Conservation (phyloP, 2,797 vertebrate genomes). For the Helarctos malayanus region DNA sequence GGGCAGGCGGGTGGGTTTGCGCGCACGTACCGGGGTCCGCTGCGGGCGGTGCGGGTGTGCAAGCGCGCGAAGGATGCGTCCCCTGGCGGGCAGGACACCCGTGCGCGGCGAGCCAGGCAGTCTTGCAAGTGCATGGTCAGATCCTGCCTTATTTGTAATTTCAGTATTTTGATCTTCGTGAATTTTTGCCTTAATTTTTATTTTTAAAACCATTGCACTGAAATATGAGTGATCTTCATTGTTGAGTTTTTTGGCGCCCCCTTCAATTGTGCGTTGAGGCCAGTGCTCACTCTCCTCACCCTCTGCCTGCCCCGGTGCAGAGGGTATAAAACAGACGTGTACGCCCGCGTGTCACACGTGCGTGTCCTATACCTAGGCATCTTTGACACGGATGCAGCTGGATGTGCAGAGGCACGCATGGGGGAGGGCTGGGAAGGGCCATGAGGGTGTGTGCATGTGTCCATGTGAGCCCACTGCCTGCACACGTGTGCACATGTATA, state of each 20-base stretch:
- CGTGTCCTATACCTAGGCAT: background rate
- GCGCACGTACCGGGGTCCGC: background rate
- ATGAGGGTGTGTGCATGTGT: background rate
- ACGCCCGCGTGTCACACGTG: accelerated
- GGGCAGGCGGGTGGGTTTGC: no score
- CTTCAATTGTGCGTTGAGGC: background rate
- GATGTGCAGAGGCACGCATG: background rate
- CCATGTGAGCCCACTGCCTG: background rate
- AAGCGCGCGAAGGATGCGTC: background rate
- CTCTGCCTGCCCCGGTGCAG: background rate
- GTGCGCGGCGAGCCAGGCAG: accelerated
- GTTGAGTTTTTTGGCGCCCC: background rate
- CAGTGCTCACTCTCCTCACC: background rate
- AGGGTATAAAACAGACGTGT: background rate
- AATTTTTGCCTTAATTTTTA: background rate
- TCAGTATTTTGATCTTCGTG: background rate
- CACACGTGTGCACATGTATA: background rate
- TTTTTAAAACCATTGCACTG: background rate
- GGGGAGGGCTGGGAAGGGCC: no score
- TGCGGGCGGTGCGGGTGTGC: accelerated
- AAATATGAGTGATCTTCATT: background rate
- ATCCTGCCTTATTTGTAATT: background rate
- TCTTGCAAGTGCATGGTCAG: background rate
- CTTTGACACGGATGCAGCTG: background rate
- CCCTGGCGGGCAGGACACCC: background rate